Conservation (phyloP, 2,113 vertebrate genomes). For the Bos javanicus region DNA sequence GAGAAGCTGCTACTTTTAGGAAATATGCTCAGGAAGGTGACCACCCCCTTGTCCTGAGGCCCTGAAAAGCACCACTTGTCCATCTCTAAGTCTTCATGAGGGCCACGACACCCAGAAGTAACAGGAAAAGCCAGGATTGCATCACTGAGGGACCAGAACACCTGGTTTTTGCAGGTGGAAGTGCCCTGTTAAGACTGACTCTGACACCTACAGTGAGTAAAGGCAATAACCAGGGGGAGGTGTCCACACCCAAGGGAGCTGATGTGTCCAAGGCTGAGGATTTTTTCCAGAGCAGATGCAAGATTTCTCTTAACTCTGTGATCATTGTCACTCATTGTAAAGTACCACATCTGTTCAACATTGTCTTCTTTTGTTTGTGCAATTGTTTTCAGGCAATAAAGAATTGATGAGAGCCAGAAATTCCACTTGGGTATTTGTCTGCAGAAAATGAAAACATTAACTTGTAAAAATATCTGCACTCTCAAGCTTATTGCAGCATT, state of each 20-base stretch:
- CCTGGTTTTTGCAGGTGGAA: background rate
- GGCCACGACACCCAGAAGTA: background rate
- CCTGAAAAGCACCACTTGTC: background rate
- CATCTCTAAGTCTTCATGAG: background rate
- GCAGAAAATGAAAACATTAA: background rate
- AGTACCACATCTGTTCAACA: background rate
- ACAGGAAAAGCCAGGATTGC: background rate
- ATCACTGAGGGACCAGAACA: background rate
- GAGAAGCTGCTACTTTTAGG: background rate
- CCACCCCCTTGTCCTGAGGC: background rate
- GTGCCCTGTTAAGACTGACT: background rate
- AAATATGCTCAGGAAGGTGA: background rate
- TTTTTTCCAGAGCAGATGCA: background rate
- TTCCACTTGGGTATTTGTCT: background rate
- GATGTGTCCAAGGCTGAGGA: too few species aligned
- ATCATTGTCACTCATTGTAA: background rate
- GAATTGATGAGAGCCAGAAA: background rate
- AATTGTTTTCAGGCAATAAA: background rate
- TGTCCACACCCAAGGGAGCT: background rate
- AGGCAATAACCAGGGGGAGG: background rate
- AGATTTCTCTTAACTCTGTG: background rate
- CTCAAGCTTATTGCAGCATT: background rate
- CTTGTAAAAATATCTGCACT: background rate
- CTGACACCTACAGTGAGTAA: background rate
- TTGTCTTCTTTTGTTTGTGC: background rate